phyloP scores from a whole-genome alignment of 2,797 vertebrate genomes.

The Acipenser ruthenus region DNA sequence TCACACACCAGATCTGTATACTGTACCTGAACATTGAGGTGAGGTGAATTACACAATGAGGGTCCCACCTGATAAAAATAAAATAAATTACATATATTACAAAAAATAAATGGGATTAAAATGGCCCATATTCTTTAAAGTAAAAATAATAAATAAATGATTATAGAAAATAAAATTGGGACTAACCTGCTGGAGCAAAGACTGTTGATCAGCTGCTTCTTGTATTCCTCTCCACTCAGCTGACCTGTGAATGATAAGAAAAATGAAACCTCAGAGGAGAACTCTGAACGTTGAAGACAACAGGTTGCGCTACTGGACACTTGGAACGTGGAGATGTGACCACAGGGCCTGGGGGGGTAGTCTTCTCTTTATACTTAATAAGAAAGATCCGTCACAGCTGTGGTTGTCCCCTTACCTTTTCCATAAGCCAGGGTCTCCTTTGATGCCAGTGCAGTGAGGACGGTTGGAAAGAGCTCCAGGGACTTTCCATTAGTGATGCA shows the following conservation, averaged over 20 bases:
- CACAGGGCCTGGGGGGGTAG: too few species aligned
- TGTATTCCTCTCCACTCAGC: slow-evolving; percentile 84
- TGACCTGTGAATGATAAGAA: slow-evolving; percentile 61
- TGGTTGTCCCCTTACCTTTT: slow-evolving; percentile 63
- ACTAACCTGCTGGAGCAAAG: slow-evolving; percentile 85
- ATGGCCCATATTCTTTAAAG: slow-evolving; percentile 18
- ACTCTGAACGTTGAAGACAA: background rate
- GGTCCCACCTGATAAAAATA: slow-evolving; percentile 73
- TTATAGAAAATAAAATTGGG: background rate
- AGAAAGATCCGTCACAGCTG: background rate
- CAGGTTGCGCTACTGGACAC: background rate
- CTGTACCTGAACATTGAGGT: slow-evolving; percentile 92
- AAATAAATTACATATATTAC: background rate
- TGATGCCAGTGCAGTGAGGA: slow-evolving; percentile 74
- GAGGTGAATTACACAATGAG: slow-evolving; percentile 74
- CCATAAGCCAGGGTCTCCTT: slow-evolving; percentile 73
- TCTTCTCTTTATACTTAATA: too few species aligned
- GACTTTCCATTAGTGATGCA: slow-evolving; percentile 79
- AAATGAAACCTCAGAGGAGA: slow-evolving; percentile 14
- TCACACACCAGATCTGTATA: background rate
- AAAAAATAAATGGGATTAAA: background rate
- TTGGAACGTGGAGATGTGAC: background rate
- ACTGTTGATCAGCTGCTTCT: slow-evolving; percentile 87
- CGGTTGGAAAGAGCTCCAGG: slow-evolving; percentile 84
- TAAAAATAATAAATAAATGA: slow-evolving; percentile 15